These are phyloP conservation scores for Hydroisotoma schaefferi DNA, from an alignment of 2,888 invertebrate species.

Conservation along the genomic window DNA sequence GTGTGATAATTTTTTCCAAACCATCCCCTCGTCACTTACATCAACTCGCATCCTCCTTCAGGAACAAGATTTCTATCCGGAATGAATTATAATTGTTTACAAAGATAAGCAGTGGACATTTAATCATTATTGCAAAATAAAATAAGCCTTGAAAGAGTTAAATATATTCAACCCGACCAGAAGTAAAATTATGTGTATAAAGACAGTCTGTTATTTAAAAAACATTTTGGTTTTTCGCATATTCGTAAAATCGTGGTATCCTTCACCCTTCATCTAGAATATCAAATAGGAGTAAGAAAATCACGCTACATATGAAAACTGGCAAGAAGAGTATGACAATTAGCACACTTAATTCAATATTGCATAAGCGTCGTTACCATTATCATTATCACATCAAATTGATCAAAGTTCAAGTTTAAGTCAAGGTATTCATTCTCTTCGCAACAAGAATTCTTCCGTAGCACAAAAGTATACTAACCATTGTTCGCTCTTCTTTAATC, in stretches of 20 bases:
- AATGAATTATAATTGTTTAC: constrained; percentile 4
- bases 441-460: no score
- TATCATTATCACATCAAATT: constrained; percentile 43
- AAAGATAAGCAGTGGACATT: constrained; percentile 5
- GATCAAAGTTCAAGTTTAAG: constrained; percentile 47
- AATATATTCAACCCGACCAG: neutral
- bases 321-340: no score
- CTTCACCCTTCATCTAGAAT: no score
- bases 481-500: no score
- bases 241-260: no score
- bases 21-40: neutral
- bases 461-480: no score
- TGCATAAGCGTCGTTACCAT: constrained; percentile 27
- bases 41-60: neutral
- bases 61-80: neutral
- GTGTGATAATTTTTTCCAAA: neutral
- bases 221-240: no score
- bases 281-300: no score
- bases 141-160: no score
- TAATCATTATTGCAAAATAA: constrained; percentile 4
- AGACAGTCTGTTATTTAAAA: no score
- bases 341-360: no score
- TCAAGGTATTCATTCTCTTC: constrained; percentile 31
- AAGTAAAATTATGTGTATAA: constrained; percentile 4
- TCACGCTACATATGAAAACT: no score